Base-by-base conservation (phyloP, 1,140 invertebrate genomes). In the Bombus cullumanus region DNA sequence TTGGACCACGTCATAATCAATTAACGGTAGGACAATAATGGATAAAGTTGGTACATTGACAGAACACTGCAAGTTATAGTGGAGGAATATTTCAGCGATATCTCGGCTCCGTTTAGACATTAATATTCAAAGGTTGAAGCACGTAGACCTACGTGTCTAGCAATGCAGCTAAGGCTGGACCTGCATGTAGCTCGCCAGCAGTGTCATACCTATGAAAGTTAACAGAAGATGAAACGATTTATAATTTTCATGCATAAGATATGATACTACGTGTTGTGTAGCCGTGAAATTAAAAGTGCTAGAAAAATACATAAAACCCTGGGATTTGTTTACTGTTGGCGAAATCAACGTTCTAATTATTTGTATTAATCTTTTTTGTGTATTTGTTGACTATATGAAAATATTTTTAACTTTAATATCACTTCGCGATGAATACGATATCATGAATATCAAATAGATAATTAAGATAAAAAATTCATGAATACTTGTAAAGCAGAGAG, bases 131-230 rank as follows among this genome's bases (percentile, higher is more conserved):
- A 28, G 69, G 53, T 62, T 34, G 53, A 62, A 39, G 71, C 80
- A 82, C 80, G 80, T 82, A 43, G 57, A 72, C n/a, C n/a, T 74
- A 82, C 80, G 80, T 82, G 80, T 74, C 71, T 41, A 8, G 80
- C 53, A 73, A 82, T 74, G 71, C 37, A 37, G 71, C 57, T 37
- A 64, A 71, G 66, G n/a, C 34, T 13, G 25, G 25, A 10, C 43
- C 43, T 13, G 43, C 43, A 34, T 53, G 41, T 25, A 53, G 12
- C 4, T 8, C 43, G 34, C 31, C 53, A 43, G 34, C 31, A 53
- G 47, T 53, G 47, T 53, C 47, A 18, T 53, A 39, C 25, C 25
- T 47, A 53, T 73, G 37, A 13, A 43, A 74, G 69, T 82, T 71
- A 64, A 43, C 57, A 34, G 80, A 39, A 62, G 62, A 74, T 47